Evolutionary conservation across 1,140 invertebrate species (phyloP), one percentile per base, ranked within the genome.

Genomic region (Aporrectodea caliginosa): DNA sequence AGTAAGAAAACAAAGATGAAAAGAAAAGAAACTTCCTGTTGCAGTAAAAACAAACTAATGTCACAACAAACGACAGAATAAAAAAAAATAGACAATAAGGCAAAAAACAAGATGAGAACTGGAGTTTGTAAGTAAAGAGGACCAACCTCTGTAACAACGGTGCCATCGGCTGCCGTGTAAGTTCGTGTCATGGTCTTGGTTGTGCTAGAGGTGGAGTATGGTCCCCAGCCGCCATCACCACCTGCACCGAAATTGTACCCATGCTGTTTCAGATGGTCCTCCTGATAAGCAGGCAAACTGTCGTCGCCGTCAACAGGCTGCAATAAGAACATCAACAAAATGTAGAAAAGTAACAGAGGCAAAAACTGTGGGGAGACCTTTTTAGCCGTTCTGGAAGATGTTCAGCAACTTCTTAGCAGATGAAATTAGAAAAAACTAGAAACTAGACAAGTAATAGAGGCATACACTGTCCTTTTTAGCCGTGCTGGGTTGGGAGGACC

Each of bases 191-290:
- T 30, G 1, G 75, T 76, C 31, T 76, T 76, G 27, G 75, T 76
- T 29, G 34, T 35, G n/a, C 33, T 29, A 16, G 35, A 35, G 16
- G n/a, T 68, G 34, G 75, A 76, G n/a, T 76, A 43, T 30, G 75
- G 75, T 27, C 33, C 1, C 75, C 75, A 76, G 29, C 1, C 27
- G 2, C 1, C 75, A 16, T 76, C 33, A 58, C 35, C n/a, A 1
- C 16, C n/a, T 43, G 29, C 32, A 22, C 75, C 75, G 27, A 1
- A 58, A 35, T 32, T 32, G 27, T 14, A n/a, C n/a, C 16, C 29
- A 6, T 76, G 75, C 43, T 76, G 75, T 31, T 68, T 35, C 75
- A 76, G 30, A 68, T 76, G 75, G n/a, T 76, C 75, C 2, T 76
- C 75, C 35, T 76, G 75, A 35, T 30, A 35, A 0, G n/a, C 73